Conservation (phyloP, 2,113 vertebrate genomes). For the Ranitomeya variabilis region DNA sequence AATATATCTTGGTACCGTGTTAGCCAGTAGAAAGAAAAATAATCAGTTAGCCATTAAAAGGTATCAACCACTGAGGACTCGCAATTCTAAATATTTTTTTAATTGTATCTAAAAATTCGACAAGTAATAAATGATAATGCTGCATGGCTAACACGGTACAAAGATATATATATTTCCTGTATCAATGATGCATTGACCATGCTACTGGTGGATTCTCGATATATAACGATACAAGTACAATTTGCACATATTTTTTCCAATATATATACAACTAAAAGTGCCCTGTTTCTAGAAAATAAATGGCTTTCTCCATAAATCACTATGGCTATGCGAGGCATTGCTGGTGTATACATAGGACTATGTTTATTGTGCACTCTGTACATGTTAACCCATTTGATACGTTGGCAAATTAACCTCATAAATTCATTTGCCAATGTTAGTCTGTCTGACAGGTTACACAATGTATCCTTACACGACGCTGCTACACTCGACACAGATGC, state of each 20-base stretch:
- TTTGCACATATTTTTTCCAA: not conserved
- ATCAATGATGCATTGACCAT: not conserved
- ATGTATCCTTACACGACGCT: not conserved
- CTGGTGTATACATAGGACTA: not conserved
- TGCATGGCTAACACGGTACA: no score
- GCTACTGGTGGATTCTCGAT: not conserved
- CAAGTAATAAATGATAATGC: not conserved
- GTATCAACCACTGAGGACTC: no score
- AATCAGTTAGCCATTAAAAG: no score
- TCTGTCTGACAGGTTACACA: not conserved
- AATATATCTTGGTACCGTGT: no score
- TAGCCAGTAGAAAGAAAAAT: no score
- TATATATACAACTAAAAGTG: not conserved
- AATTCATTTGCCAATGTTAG: not conserved
- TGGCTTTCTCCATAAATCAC: not conserved
- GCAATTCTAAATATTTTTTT: no score
- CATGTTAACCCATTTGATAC: not conserved
- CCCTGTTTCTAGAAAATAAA: not conserved
- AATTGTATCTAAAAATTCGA: not conserved
- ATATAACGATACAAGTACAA: not conserved
- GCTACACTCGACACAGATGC: not conserved
- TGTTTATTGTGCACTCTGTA: not conserved
- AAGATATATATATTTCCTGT: no score
- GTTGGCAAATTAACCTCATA: not conserved
- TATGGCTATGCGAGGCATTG: not conserved